Percentiles rank a stretch among this genome's conserved stretches.
phyloP scores from a whole-genome alignment of 2,888 invertebrate genomes.

The Marronus borbonicus region DNA sequence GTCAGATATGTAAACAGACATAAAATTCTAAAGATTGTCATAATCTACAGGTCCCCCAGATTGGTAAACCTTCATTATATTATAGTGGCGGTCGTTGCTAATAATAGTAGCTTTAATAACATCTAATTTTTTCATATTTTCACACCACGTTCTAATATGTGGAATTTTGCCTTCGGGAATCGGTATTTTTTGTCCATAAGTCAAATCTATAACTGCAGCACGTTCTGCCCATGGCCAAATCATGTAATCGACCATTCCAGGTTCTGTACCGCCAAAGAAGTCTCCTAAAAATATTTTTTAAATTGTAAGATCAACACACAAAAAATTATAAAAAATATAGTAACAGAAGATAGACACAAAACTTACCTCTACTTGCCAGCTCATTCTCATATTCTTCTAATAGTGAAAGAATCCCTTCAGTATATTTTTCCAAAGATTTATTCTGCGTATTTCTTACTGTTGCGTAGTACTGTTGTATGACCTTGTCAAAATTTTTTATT shows the following conservation, averaged over 20 bases:
- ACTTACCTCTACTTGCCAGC: constrained; percentile 58
- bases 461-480: constrained; percentile 59
- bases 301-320: not conserved
- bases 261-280: constrained; percentile 53
- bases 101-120: constrained; percentile 20
- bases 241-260: constrained; percentile 63
- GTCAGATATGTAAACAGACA: not conserved
- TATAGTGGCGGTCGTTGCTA: constrained; percentile 4
- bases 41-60: constrained; percentile 7
- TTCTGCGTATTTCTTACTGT: constrained; percentile 58
- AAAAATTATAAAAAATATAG: too few species aligned
- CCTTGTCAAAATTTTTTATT: constrained; percentile 62
- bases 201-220: constrained; percentile 59
- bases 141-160: constrained; percentile 23
- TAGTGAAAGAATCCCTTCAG: constrained; percentile 60
- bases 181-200: constrained; percentile 61
- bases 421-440: constrained; percentile 63
- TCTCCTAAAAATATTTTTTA: not conserved
- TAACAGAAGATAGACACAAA: too few species aligned
- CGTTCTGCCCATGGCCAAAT: constrained; percentile 68
- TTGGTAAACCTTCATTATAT: not conserved
- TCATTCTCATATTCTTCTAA: constrained; percentile 65
- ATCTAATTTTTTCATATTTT: constrained; percentile 33
- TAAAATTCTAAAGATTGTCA: constrained; percentile 20
- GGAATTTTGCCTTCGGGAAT: constrained; percentile 28